Conservation (phyloP, 2,888 invertebrate genomes). For the Aphelenchoides bicaudatus region DNA sequence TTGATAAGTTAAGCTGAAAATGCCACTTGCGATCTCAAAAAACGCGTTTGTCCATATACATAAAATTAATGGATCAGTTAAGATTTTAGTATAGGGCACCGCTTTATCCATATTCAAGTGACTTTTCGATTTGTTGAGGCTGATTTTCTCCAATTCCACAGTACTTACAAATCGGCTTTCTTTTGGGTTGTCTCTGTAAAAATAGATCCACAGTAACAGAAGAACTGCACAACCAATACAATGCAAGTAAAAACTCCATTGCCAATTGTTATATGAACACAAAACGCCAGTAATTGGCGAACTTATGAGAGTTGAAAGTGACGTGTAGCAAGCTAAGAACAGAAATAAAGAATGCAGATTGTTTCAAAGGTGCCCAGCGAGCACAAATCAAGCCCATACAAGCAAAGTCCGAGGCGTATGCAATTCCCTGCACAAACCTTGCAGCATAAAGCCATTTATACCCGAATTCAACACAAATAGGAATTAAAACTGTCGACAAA, state of each 20-base stretch:
- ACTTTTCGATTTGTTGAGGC: conserved; percentile 21
- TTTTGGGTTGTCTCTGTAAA: conserved; percentile 30
- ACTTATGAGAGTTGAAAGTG: conserved; percentile 3
- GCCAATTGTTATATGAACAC: conserved; percentile 19
- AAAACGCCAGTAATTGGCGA: conserved; percentile 6
- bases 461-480: background rate
- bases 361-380: conserved; percentile 11
- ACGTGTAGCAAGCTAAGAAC: conserved; percentile 18
- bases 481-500: background rate
- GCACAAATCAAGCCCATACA: conserved; percentile 9
- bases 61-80: conserved; percentile 24
- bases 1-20: conserved; percentile 29
- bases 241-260: conserved; percentile 31
- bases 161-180: conserved; percentile 20
- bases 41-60: conserved; percentile 36
- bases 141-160: conserved; percentile 17
- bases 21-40: conserved; percentile 28
- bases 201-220: conserved; percentile 24
- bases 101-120: conserved; percentile 22
- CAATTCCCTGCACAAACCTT: conserved; percentile 14
- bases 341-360: conserved; percentile 10
- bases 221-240: conserved; percentile 21
- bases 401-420: conserved; percentile 18
- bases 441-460: background rate
- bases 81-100: conserved; percentile 29